phyloP scores from a whole-genome alignment of 2,113 vertebrate species.

The Zosterops hypoxanthus region DNA sequence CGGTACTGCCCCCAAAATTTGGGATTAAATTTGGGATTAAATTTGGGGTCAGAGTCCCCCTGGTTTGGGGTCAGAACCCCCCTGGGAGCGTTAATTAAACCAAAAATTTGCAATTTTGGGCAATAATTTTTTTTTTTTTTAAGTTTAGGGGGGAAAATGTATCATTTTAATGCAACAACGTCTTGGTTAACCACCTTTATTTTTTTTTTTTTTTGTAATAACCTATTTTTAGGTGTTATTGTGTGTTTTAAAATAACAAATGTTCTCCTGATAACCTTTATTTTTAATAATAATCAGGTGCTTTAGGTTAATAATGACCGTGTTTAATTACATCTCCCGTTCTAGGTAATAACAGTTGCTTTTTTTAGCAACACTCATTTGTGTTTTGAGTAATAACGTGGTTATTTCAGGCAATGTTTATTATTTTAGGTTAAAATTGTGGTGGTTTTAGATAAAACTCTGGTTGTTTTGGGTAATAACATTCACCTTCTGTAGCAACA shows the following conservation, averaged over 20 bases:
- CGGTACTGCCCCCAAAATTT: too few relatives aligned
- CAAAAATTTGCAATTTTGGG: neutral
- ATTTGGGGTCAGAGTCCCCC: neutral
- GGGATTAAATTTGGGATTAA: neutral
- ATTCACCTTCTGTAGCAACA: neutral
- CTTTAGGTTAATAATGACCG: neutral
- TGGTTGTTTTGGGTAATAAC: neutral
- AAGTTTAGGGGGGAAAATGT: neutral
- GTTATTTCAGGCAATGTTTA: neutral
- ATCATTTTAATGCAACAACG: accelerated
- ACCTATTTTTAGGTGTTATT: neutral
- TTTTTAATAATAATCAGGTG: neutral
- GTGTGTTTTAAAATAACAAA: neutral
- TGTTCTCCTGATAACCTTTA: neutral
- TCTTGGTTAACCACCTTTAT: accelerated
- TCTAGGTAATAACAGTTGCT: neutral
- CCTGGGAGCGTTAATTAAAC: accelerated
- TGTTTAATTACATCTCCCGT: neutral
- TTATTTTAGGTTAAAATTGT: neutral
- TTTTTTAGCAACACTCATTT: neutral
- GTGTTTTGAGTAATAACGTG: neutral
- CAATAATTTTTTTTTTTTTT: accelerated
- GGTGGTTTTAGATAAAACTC: neutral
- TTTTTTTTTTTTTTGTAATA: neutral
- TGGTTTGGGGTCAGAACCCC: neutral